Base-by-base conservation (phyloP, 2,113 vertebrate genomes). In the Macaca fascicularis region DNA sequence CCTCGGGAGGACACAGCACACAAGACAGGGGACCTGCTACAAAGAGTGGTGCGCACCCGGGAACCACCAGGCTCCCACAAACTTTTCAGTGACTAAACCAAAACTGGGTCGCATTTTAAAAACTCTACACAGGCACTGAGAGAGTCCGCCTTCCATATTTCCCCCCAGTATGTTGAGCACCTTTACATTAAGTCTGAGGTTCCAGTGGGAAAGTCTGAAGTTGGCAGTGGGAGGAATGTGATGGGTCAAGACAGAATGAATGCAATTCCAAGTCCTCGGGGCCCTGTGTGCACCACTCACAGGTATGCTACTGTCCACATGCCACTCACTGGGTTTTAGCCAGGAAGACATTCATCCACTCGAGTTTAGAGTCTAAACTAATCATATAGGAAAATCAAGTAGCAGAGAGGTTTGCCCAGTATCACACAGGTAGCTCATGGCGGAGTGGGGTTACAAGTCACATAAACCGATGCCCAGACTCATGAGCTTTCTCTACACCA, bases 1-100 rank as follows among this genome's bases (percentile, higher is more conserved):
- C 27, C 2, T 0, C 32, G 16, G 23, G n/a, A 72, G 59, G 17
- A 22, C 2, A 8, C 0, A 20, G 43, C 38, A 48, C 2, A 19
- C 30, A 22, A 61, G 35, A 74, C 20, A 7, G 55, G 76, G 50
- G 57, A 52, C 48, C 52, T 64, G 64, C 19, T 5, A 0, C 7
- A 3, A 2, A 14, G 38, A 52, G 23, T n/a, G 12, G 2, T 13
- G 22, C 20, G 14, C 55, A 30, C n/a, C 75, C 82, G 2, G 52
- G 64, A 14, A 76, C 2, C 23, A n/a, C 22, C 55, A 17, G 40
- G 32, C 8, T 72, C 67, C 61, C 61, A 6, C 0, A 19, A 17
- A 43, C 67, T 52, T 12, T n/a, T 81, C 16, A 14, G 35, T 2
- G 78, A 64, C 38, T 48, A 40, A 72, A 32, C n/a, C 32, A n/a